A percentile compares a stretch with the other conserved stretches of the same genome.
Evolutionary conservation across 2,113 vertebrate genomes (phyloP).

Genomic region (Etheostoma spectabile): DNA sequence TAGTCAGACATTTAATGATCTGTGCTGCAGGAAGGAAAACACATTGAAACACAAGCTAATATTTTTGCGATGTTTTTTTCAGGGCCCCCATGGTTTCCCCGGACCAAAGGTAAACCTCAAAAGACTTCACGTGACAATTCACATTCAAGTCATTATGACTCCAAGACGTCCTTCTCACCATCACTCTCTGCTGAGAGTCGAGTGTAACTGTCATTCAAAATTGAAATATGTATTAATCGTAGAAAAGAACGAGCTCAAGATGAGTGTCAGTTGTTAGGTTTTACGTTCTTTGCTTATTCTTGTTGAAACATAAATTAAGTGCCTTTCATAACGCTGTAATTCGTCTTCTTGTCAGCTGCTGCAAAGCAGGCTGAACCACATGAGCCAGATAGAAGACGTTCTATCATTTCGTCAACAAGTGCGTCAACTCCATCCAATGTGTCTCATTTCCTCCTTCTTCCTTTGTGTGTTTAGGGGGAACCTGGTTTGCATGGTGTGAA

Average conservation of each 20-base stretch:
- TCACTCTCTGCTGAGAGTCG: not conserved
- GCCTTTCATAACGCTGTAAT: not conserved
- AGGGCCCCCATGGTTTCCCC: constrained; percentile 97
- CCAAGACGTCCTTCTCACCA: not conserved
- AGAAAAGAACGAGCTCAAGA: no score
- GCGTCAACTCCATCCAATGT: not conserved
- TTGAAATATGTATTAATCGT: no score
- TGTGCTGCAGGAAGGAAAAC: not conserved
- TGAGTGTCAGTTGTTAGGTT: not conserved
- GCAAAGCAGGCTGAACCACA: not conserved
- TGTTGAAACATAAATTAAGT: not conserved
- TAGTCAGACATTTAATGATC: not conserved
- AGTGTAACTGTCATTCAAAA: no score
- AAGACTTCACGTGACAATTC: not conserved
- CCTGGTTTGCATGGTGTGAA: constrained; percentile 96
- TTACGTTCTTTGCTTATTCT: not conserved
- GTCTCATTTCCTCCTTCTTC: not conserved
- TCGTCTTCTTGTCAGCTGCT: not conserved
- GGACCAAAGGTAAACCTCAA: constrained; percentile 92
- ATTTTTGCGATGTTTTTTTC: constrained; percentile 68
- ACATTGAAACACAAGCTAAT: not conserved
- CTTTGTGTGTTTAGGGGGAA: constrained; percentile 91
- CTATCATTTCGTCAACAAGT: not conserved
- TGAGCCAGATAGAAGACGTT: not conserved
- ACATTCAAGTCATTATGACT: not conserved